These are phyloP conservation scores for Aphelinus atriplicis DNA, from an alignment of 1,140 invertebrate genomes.

Conservation along the genomic window DNA sequence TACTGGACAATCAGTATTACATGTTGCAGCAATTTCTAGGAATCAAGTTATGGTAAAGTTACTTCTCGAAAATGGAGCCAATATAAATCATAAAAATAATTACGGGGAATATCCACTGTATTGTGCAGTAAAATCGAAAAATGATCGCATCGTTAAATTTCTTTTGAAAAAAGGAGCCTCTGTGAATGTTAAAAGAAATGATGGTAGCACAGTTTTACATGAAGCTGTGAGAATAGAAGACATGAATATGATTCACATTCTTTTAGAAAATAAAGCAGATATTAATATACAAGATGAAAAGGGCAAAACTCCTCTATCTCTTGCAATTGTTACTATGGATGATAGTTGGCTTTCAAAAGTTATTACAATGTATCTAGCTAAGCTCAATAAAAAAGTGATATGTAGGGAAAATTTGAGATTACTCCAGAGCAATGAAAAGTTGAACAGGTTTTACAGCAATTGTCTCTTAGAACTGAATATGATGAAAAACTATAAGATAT, in stretches of 20 bases:
- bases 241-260: constrained; percentile 59
- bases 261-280: constrained; percentile 58
- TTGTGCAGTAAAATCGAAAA: constrained; percentile 42
- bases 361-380: constrained; percentile 21
- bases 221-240: constrained; percentile 66
- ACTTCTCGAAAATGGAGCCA: constrained; percentile 39
- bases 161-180: constrained; percentile 42
- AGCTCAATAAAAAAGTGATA: constrained; percentile 3
- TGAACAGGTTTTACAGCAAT: constrained; percentile 15
- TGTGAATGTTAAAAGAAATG: constrained; percentile 38
- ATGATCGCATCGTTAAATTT: constrained; percentile 41
- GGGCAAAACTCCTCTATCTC: constrained; percentile 58
- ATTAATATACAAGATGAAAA: constrained; percentile 65
- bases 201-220: constrained; percentile 61
- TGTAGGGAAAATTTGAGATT: constrained; percentile 21
- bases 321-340: constrained; percentile 21
- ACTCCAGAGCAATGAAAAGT: constrained; percentile 6
- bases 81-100: constrained; percentile 55
- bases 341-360: constrained; percentile 13
- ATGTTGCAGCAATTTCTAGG: constrained; percentile 27
- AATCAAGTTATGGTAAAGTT: constrained; percentile 35
- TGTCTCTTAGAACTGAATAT: constrained; percentile 25
- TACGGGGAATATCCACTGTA: constrained; percentile 40
- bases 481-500: constrained; percentile 26
- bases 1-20: constrained; percentile 26